Evolutionary conservation across 2,113 vertebrate species (phyloP).

Genomic region (Paratilapia polleni): DNA sequence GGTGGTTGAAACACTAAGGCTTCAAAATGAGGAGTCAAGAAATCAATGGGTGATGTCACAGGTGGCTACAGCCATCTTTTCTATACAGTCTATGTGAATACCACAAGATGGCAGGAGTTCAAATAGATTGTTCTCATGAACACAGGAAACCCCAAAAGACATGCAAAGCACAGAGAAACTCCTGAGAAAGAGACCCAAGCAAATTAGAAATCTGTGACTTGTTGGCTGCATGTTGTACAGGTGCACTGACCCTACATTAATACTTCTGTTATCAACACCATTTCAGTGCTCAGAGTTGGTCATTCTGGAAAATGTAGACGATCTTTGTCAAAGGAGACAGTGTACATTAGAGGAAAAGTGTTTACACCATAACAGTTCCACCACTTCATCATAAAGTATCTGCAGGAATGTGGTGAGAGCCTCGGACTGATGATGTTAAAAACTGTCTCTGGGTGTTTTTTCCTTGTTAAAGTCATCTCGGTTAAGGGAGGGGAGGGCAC

Average conservation of each 20-base stretch:
- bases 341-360: not conserved
- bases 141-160: not conserved
- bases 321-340: not conserved
- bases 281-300: not conserved
- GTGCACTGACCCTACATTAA: not conserved
- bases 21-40: not conserved
- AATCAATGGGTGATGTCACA: not conserved
- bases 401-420: slow-evolving; percentile 29
- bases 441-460: slow-evolving; percentile 31
- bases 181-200: not conserved
- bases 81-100: not conserved
- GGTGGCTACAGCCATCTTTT: not conserved
- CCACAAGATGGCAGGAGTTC: not conserved
- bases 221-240: not conserved
- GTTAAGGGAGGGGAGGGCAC: not conserved
- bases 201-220: not conserved
- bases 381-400: slow-evolving; percentile 4
- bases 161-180: not conserved
- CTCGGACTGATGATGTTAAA: slow-evolving; percentile 16
- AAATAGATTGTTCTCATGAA: not conserved
- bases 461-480: slow-evolving; percentile 38
- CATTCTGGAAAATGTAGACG: not conserved
- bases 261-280: not conserved
- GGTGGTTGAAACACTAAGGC: too few relatives aligned
- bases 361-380: not conserved